Evolutionary conservation across 2,113 vertebrate species (phyloP), one percentile per base, ranked within the genome.

Genomic region (Elephantulus edwardii): DNA sequence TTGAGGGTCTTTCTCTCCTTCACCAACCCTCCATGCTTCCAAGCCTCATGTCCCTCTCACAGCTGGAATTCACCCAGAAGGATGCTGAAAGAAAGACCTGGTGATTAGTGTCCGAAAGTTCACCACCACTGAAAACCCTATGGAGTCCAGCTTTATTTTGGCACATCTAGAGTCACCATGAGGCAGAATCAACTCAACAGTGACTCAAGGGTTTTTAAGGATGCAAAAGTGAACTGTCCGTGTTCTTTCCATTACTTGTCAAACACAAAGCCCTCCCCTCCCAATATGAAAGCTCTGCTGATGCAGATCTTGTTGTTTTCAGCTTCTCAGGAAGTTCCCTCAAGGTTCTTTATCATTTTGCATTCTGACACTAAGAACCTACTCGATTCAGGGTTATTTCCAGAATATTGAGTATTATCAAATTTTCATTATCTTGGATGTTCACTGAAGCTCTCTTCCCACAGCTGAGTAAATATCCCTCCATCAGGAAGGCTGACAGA

Each of bases 371-470:
- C 70, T 76, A 58, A 90, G 72, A 91, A 90, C 71, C 76, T 77
- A 83, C 88, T 93, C 3, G 6, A 93, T 74, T 93, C 3, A 9
- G 42, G 76, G 86, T 82, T 95, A 88, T 92, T 92, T 83, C 83
- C 66, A 88, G 94, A 96, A 96, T 93, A 96, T 91, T 85, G 91
- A 94, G 90, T 95, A 92, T 94, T 92, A 89, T 87, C 94, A 93
- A 93, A 95, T 50, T 83, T 94, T 95, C 91, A 95, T 96, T 94
- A 96, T 94, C 93, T 94, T 50, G 42, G 88, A 86, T 93, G 83
- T 60, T 95, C 95, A 88, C 91, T 83, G 83, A 84, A 70, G 48
- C 83, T 76, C 82, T 91, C 85, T 88, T 82, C 90, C 83, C 89
- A 94, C 86, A 94, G 82, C 79, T 82, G 66, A 96, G 92, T 95